phyloP scores from a whole-genome alignment of 2,797 vertebrate genomes.

The Acipenser oxyrinchus region DNA sequence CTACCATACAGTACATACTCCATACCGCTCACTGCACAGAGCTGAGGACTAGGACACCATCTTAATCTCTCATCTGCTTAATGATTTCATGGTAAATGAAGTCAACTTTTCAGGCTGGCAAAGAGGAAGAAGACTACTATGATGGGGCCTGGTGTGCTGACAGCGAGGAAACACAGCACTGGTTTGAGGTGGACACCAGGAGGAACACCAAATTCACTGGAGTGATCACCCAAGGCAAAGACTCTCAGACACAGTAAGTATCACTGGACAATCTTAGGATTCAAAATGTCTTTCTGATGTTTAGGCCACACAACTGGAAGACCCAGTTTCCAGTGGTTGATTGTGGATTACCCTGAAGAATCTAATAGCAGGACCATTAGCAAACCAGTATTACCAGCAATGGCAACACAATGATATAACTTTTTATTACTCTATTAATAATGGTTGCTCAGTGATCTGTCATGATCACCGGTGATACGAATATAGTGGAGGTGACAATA shows the following conservation, averaged over 20 bases:
- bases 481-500: not conserved
- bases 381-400: no score
- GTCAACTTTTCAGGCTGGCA: slow-evolving; percentile 54
- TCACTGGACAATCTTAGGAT: no score
- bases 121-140: slow-evolving; percentile 72
- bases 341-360: no score
- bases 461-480: no score
- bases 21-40: not conserved
- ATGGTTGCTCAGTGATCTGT: no score
- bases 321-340: no score
- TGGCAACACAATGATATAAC: no score
- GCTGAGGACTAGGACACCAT: no score
- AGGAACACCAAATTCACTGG: slow-evolving; percentile 80
- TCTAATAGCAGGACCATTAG: no score
- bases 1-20: not conserved
- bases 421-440: no score
- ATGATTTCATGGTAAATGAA: not conserved
- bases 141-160: slow-evolving; percentile 89
- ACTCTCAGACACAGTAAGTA: slow-evolving; percentile 72
- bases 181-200: slow-evolving; percentile 83
- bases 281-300: no score
- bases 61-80: not conserved
- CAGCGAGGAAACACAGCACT: slow-evolving; percentile 71
- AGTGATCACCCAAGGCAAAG: slow-evolving; percentile 82
- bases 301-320: no score